Conservation (phyloP, 2,113 vertebrate genomes). For the Limnothrissa miodon region DNA sequence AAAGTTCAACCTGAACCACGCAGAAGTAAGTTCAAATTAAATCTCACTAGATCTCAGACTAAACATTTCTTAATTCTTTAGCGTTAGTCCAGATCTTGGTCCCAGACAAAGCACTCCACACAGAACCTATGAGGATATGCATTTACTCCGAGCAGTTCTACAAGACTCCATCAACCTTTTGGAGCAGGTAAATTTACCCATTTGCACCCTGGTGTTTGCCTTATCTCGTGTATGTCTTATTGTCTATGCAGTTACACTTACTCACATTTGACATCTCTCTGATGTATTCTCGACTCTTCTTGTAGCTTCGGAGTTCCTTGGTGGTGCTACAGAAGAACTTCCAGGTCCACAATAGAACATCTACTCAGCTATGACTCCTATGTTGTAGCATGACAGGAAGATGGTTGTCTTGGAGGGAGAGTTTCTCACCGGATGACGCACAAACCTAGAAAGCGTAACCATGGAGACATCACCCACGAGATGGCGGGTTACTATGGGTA, state of each 20-base stretch:
- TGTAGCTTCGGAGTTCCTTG: slow-evolving; percentile 86
- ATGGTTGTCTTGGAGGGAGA: background rate
- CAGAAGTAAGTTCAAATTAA: background rate
- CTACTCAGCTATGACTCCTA: slow-evolving; percentile 50
- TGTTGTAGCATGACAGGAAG: background rate
- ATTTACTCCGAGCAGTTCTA: slow-evolving; percentile 81
- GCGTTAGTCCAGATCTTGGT: slow-evolving; percentile 53
- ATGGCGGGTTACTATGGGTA: slow-evolving; percentile 18
- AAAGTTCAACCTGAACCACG: background rate
- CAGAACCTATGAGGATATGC: slow-evolving; percentile 55
- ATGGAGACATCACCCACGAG: slow-evolving; percentile 34
- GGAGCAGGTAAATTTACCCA: slow-evolving; percentile 77
- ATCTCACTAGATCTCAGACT: background rate
- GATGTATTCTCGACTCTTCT: background rate
- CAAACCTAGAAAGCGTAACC: slow-evolving; percentile 36
- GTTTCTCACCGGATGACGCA: slow-evolving; percentile 35
- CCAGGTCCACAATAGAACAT: slow-evolving; percentile 77
- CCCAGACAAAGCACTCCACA: slow-evolving; percentile 39
- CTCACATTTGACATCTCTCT: background rate
- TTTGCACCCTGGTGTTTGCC: background rate
- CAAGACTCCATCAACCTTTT: slow-evolving; percentile 89
- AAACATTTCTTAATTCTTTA: background rate
- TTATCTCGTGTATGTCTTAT: background rate
- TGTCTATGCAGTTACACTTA: background rate
- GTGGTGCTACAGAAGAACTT: slow-evolving; percentile 87